Percentiles rank a stretch among this genome's conserved stretches.
Evolutionary conservation across 1,140 invertebrate species (phyloP).

Genomic region (Scaptomyza graminum): DNA sequence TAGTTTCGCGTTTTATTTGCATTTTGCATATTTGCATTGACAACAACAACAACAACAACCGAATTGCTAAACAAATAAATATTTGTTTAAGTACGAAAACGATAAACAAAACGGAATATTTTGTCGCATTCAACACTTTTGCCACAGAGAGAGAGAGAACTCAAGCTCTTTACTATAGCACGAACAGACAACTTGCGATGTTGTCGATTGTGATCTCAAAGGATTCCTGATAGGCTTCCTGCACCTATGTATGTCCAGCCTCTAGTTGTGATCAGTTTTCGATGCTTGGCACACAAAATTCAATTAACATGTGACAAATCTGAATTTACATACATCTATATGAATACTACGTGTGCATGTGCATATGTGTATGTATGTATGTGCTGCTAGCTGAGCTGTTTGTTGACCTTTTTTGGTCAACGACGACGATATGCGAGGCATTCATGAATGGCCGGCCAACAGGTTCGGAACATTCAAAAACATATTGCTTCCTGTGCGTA

Average conservation of each 20-base stretch:
- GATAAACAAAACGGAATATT: slow-evolving; percentile 17
- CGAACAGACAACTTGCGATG: too few species aligned
- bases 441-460: slow-evolving; percentile 44
- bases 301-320: slow-evolving; percentile 52
- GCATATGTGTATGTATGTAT: slow-evolving; percentile 6
- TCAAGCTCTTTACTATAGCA: too few species aligned
- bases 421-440: neutral
- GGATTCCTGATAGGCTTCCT: too few species aligned
- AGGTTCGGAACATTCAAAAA: slow-evolving; percentile 15
- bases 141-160: too few species aligned
- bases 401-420: slow-evolving; percentile 38
- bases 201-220: too few species aligned
- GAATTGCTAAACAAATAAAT: slow-evolving; percentile 43
- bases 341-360: too few species aligned
- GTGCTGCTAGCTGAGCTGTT: slow-evolving; percentile 22
- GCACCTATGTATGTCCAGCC: too few species aligned
- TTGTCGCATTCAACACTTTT: too few species aligned
- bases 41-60: slow-evolving; percentile 31
- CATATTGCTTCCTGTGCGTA: slow-evolving; percentile 32
- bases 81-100: slow-evolving; percentile 33
- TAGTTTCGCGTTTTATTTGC: slow-evolving; percentile 26
- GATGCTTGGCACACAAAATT: slow-evolving; percentile 44
- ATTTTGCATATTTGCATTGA: slow-evolving; percentile 55
- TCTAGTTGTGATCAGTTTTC: neutral
- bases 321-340: too few species aligned